Percentiles rank a stretch among this genome's conserved stretches.
These are phyloP conservation scores for Epinephelus lanceolatus DNA, from an alignment of 2,113 vertebrate species.

Conservation along the genomic window DNA sequence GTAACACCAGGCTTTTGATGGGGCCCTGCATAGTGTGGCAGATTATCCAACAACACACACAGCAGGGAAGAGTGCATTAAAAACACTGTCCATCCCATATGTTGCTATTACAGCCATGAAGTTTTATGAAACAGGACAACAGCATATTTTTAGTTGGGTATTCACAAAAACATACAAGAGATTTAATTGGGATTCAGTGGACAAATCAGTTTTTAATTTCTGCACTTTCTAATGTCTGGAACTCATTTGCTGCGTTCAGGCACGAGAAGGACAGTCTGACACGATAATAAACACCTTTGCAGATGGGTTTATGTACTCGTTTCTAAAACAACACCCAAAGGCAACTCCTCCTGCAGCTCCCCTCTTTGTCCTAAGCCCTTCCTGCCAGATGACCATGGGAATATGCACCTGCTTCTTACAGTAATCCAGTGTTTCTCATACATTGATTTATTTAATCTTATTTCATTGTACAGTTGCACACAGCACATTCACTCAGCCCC, in stretches of 20 bases:
- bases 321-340: constrained; percentile 9
- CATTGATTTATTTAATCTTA: too few relatives aligned
- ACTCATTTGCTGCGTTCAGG: not conserved
- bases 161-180: not conserved
- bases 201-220: not conserved
- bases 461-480: too few relatives aligned
- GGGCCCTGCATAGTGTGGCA: constrained; percentile 42
- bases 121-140: constrained; percentile 5
- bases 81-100: not conserved
- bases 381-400: too few relatives aligned
- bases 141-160: not conserved
- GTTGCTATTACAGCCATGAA: not conserved
- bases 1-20: constrained; percentile 45
- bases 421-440: too few relatives aligned
- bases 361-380: too few relatives aligned
- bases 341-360: not conserved
- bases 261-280: not conserved
- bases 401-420: too few relatives aligned
- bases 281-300: not conserved
- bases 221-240: not conserved
- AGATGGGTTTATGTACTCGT: not conserved
- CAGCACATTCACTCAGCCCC: too few relatives aligned
- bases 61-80: not conserved
- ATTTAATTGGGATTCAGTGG: not conserved
- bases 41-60: constrained; percentile 30